These are phyloP conservation scores for Lagopus muta DNA, from an alignment of 2,113 vertebrate genomes.

Conservation along the genomic window DNA sequence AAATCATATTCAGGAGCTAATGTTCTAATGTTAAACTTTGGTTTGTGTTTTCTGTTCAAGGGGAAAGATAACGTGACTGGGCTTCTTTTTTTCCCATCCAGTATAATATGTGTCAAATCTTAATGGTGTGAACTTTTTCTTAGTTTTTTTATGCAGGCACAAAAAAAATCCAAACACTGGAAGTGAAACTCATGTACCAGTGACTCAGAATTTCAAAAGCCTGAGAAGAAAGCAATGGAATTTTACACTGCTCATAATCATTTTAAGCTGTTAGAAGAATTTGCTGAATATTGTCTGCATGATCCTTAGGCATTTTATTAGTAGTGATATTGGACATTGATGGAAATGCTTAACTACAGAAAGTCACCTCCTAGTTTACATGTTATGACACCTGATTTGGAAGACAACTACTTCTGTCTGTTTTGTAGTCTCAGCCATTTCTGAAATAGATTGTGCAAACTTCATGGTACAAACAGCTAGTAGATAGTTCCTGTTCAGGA, in stretches of 20 bases:
- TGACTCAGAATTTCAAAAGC: constrained; percentile 33
- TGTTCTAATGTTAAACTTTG: background rate
- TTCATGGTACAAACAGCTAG: background rate
- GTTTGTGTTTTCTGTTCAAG: background rate
- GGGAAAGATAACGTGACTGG: background rate
- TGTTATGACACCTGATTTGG: background rate
- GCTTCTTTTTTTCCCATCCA: background rate
- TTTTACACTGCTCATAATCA: background rate
- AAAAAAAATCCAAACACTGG: background rate
- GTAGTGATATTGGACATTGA: background rate
- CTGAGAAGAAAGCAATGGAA: background rate
- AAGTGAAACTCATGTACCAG: background rate
- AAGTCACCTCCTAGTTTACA: background rate
- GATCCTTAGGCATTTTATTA: background rate
- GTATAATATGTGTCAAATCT: background rate
- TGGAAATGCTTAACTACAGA: constrained; percentile 6
- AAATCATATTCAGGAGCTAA: background rate
- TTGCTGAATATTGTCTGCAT: constrained; percentile 19
- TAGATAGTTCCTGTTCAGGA: background rate
- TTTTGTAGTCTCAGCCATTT: background rate
- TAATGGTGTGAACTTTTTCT: background rate
- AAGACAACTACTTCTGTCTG: background rate
- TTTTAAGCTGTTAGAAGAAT: constrained; percentile 7
- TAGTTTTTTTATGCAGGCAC: background rate
- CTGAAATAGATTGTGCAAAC: background rate